phyloP scores from a whole-genome alignment of 2,797 vertebrate genomes.

The Clarias laeviceps region DNA sequence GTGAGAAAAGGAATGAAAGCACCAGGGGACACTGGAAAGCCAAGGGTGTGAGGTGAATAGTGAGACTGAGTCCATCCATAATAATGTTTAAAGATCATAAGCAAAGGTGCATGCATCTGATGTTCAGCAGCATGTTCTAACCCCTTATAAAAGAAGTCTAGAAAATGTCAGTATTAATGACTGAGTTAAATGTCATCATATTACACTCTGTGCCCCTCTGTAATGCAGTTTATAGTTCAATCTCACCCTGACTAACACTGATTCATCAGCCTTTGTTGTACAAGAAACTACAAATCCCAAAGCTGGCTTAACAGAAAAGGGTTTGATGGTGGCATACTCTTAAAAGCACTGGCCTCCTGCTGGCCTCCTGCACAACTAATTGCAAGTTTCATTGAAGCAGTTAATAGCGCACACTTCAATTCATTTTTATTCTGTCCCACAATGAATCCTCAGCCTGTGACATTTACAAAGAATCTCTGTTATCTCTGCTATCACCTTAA shows the following conservation, averaged over 20 bases:
- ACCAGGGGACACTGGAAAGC: slow-evolving; percentile 21
- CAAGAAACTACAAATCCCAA: slow-evolving; percentile 50
- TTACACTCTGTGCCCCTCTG: neutral
- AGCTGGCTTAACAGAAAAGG: slow-evolving; percentile 42
- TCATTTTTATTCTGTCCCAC: slow-evolving; percentile 58
- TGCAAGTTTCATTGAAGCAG: slow-evolving; percentile 60
- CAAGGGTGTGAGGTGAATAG: slow-evolving; percentile 52
- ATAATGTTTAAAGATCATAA: slow-evolving; percentile 35
- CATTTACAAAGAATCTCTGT: slow-evolving; percentile 65
- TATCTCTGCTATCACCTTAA: slow-evolving; percentile 58
- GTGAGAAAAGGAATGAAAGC: slow-evolving; percentile 39
- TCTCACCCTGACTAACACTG: neutral
- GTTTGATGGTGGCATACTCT: slow-evolving; percentile 53
- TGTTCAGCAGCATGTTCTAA: neutral
- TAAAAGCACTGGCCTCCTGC: slow-evolving; percentile 54
- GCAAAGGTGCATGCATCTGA: neutral
- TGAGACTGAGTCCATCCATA: slow-evolving; percentile 28
- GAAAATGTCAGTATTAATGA: neutral
- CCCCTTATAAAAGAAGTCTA: neutral
- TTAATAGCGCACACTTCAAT: slow-evolving; percentile 63
- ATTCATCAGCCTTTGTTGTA: neutral
- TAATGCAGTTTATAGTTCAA: slow-evolving; percentile 31
- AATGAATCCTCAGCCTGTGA: slow-evolving; percentile 54
- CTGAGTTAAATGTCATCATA: neutral
- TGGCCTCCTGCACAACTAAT: slow-evolving; percentile 48